Base-by-base conservation (phyloP, 2,113 vertebrate species). In the Dascyllus trimaculatus region DNA sequence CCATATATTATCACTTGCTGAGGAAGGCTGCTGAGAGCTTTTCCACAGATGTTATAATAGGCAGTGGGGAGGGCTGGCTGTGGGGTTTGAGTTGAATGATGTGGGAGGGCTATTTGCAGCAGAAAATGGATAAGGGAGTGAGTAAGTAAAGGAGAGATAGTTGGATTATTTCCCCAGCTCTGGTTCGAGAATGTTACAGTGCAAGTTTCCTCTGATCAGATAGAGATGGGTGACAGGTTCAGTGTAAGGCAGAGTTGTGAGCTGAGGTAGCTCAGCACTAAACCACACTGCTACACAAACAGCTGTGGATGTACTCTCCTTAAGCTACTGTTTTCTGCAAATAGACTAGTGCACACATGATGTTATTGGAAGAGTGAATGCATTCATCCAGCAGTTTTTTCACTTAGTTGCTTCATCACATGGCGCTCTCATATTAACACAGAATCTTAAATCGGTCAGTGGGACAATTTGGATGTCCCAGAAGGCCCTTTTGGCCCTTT, bases 51-150 rank as follows among this genome's bases (percentile, higher is more conserved):
- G 70, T 46, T 62, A 57, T 76, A 65, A 76, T 57, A 64, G 65
- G 61, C 74, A 25, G 72, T 4, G 22, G 65, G 32, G 69, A 26
- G 57, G 32, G 70, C 18, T 51, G 46, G 51, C 58, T 66, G 46
- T 4, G 21, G 65, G 71, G 54, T 70, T 40, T 60, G 60, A 75
- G 65, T 17, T 0, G 18, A 45, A 74, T 84, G 74, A 79, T 40
- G 71, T 86, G 69, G 88, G 81, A 77, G 83, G 78, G 51, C 52
- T 57, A 8, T 53, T 68, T 80, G 83, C 51, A 43, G 84, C 83
- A 81, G 78, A 61, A 76, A 71, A 68, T n/a, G 38, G 64, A 45
- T 25, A 21, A 49, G 48, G 13, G 61, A 51, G 26, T 18, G 56
- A 69, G 53, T 22, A n/a, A 66, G 53, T 7, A 32, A 57, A 43